phyloP scores from a whole-genome alignment of 2,113 vertebrate species.

The Empidonax alnorum region DNA sequence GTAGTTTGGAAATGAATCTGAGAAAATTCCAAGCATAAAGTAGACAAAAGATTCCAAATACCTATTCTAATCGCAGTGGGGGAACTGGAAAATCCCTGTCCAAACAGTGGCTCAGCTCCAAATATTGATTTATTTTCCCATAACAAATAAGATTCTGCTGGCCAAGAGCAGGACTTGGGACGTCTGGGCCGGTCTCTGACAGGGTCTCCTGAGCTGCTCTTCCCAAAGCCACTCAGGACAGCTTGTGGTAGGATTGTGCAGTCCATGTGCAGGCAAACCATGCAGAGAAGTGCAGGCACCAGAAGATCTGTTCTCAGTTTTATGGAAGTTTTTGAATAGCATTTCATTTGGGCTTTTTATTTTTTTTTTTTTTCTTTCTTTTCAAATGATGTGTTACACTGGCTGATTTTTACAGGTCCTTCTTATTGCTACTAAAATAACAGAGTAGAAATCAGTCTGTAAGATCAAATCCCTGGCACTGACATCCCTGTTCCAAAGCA shows the following conservation, averaged over 20 bases:
- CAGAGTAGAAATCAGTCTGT: neutral
- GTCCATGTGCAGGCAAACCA: neutral
- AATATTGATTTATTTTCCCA: conserved; percentile 29
- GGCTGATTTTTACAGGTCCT: neutral
- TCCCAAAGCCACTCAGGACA: neutral
- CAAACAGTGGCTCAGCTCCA: conserved; percentile 13
- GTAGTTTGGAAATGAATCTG: conserved; percentile 18
- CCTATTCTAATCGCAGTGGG: neutral
- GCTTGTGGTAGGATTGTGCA: neutral
- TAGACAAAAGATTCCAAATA: conserved; percentile 17
- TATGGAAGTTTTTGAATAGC: neutral
- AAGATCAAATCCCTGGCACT: neutral
- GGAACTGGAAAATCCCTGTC: conserved; percentile 43
- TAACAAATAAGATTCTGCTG: neutral
- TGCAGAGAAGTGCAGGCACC: neutral
- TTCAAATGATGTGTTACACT: neutral
- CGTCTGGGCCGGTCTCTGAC: neutral
- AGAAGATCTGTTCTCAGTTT: neutral
- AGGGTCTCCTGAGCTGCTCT: neutral
- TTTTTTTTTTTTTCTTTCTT: neutral
- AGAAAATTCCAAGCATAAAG: neutral
- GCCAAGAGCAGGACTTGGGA: neutral
- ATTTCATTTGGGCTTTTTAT: neutral
- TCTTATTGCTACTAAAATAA: neutral
- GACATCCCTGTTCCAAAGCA: neutral